A percentile compares a stretch with the other conserved stretches of the same genome.
These are phyloP conservation scores for Glossosoma conforme DNA, from an alignment of 1,140 invertebrate genomes.

Conservation along the genomic window DNA sequence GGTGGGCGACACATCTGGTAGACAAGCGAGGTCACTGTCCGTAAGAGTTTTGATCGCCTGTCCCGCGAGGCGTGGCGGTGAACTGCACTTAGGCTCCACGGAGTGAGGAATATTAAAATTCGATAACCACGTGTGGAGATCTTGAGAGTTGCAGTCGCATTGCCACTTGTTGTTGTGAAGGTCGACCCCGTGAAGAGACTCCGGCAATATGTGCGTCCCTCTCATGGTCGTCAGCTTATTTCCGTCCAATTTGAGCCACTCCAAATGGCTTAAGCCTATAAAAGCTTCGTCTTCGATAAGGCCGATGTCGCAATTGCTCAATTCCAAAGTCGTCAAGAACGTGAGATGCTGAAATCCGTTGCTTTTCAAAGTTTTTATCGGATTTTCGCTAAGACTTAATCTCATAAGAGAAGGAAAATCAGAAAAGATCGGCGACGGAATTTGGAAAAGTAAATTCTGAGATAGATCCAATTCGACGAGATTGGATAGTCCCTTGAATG, in stretches of 20 bases:
- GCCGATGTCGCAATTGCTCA: constrained; percentile 74
- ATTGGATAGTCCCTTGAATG: constrained; percentile 80
- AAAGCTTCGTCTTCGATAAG: constrained; percentile 76
- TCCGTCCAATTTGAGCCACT: constrained; percentile 78
- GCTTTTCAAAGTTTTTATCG: constrained; percentile 64
- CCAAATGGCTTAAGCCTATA: constrained; percentile 70
- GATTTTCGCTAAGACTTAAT: constrained; percentile 74
- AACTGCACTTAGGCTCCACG: constrained; percentile 70
- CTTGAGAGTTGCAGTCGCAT: constrained; percentile 76
- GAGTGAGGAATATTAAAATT: constrained; percentile 66
- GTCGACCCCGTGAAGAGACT: constrained; percentile 68
- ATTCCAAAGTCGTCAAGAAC: constrained; percentile 72
- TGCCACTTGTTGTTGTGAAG: constrained; percentile 85
- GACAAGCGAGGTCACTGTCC: constrained; percentile 72
- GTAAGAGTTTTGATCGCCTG: constrained; percentile 64
- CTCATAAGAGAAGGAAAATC: constrained; percentile 77
- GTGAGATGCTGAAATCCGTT: constrained; percentile 71
- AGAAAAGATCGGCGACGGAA: constrained; percentile 72
- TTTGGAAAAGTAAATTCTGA: constrained; percentile 68
- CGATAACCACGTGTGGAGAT: constrained; percentile 72
- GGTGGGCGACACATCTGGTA: constrained; percentile 69
- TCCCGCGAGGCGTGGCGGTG: constrained; percentile 61
- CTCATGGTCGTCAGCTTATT: constrained; percentile 71
- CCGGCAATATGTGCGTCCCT: constrained; percentile 64
- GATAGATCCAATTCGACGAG: constrained; percentile 85